phyloP scores from a whole-genome alignment of 2,888 invertebrate genomes.

The Hartigia nigra region DNA sequence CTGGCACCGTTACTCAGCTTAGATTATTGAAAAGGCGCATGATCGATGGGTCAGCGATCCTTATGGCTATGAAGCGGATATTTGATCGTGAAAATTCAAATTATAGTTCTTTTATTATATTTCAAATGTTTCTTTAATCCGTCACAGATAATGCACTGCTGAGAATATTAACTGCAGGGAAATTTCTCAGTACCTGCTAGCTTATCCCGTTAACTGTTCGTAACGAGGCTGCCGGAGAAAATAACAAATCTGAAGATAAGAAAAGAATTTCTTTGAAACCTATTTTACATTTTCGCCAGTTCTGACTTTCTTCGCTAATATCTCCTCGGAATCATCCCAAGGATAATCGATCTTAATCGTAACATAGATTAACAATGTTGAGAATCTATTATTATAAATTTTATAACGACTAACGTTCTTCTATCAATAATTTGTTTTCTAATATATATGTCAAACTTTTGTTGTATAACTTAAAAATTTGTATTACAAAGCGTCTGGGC shows the following conservation, averaged over 20 bases:
- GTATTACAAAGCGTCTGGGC: neutral
- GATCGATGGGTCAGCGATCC: neutral
- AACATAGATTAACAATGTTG: neutral
- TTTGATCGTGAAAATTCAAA: neutral
- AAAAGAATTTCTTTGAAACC: slow-evolving; percentile 5
- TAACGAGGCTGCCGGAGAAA: slow-evolving; percentile 9
- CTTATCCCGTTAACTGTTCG: slow-evolving; percentile 11
- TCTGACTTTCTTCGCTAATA: neutral
- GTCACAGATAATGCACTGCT: neutral
- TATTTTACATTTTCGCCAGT: neutral
- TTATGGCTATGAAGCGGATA: neutral
- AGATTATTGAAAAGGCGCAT: neutral
- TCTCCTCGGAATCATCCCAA: neutral
- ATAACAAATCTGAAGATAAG: neutral
- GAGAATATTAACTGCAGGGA: neutral
- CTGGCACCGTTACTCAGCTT: neutral
- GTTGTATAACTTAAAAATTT: neutral
- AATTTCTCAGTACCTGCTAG: neutral
- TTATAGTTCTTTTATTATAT: neutral
- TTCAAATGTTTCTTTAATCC: neutral
- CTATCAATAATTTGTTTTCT: too few species aligned
- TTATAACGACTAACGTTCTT: neutral
- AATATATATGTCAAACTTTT: neutral
- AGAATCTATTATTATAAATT: neutral
- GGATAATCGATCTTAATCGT: too few species aligned